Evolutionary conservation across 2,113 vertebrate genomes (phyloP).

Genomic region (Oryzias curvinotus): DNA sequence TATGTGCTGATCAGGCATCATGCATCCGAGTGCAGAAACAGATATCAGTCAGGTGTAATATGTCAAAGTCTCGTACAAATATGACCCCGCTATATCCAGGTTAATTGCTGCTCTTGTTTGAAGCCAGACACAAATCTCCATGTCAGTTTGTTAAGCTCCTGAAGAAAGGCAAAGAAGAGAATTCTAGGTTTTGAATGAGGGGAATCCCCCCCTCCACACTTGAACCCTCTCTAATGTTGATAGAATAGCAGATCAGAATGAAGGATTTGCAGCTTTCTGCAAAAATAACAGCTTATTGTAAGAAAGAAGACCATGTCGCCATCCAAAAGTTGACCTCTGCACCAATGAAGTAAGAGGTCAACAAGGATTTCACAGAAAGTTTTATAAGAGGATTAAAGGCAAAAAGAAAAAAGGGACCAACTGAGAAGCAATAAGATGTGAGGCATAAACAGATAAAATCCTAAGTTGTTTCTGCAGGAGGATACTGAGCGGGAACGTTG

Average conservation of each 20-base stretch:
- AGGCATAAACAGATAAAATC: slow-evolving; percentile 21
- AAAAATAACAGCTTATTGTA: background rate
- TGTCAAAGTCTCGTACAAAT: too few relatives aligned
- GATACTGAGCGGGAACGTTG: slow-evolving; percentile 19
- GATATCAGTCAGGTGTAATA: too few relatives aligned
- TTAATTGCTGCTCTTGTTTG: too few relatives aligned
- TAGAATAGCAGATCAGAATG: slow-evolving; percentile 6
- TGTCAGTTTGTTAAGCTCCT: background rate
- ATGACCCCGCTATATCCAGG: too few relatives aligned
- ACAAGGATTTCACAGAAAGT: background rate
- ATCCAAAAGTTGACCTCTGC: slow-evolving; percentile 1
- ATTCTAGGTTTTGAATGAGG: background rate
- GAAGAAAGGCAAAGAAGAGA: background rate
- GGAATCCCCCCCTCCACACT: background rate
- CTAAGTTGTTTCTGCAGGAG: slow-evolving; percentile 16
- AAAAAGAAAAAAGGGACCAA: background rate
- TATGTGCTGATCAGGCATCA: too few relatives aligned
- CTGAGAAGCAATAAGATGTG: slow-evolving; percentile 17
- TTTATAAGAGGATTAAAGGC: background rate
- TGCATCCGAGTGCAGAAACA: too few relatives aligned
- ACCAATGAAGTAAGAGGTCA: slow-evolving; percentile 1
- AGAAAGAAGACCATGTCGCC: background rate
- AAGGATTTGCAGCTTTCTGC: slow-evolving; percentile 15
- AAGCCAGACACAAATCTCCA: too few relatives aligned
- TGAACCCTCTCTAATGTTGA: slow-evolving; percentile 1